These are phyloP conservation scores for Synergus japonicus DNA, from an alignment of 2,888 invertebrate species.

Conservation along the genomic window DNA sequence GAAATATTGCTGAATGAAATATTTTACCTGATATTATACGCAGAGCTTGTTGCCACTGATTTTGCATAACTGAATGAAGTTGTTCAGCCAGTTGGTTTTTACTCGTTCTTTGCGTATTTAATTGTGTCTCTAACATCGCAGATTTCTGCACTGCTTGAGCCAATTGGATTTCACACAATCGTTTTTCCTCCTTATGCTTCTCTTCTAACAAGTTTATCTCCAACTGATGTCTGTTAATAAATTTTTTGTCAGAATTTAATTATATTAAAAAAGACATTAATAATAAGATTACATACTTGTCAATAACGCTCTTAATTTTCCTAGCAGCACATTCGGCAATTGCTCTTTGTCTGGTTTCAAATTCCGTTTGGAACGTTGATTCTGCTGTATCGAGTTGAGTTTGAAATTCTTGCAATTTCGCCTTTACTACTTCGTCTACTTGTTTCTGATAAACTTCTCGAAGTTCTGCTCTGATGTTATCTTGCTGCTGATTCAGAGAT, in stretches of 20 bases:
- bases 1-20: neutral
- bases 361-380: conserved; percentile 82
- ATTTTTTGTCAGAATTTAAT: conserved; percentile 5
- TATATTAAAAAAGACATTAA: conserved; percentile 17
- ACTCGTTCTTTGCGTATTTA: conserved; percentile 77
- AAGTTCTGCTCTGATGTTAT: conserved; percentile 83
- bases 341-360: conserved; percentile 82
- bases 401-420: conserved; percentile 88
- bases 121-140: conserved; percentile 82
- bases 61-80: conserved; percentile 88
- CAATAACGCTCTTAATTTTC: conserved; percentile 85
- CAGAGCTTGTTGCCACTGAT: conserved; percentile 88
- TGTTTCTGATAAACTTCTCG: conserved; percentile 89
- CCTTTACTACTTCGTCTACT: conserved; percentile 86
- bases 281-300: conserved; percentile 78
- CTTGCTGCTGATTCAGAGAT: conserved; percentile 78
- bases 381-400: conserved; percentile 86
- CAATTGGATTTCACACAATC: conserved; percentile 84
- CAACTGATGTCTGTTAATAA: conserved; percentile 81
- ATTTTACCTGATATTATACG: conserved; percentile 80
- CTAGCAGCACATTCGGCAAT: conserved; percentile 85
- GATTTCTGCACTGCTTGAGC: conserved; percentile 85
- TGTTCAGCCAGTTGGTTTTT: conserved; percentile 86
- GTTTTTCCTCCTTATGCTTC: conserved; percentile 88
- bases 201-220: conserved; percentile 88